A percentile compares a stretch with the other conserved stretches of the same genome.
These are phyloP conservation scores for Nasonia longicornis DNA, from an alignment of 1,140 invertebrate genomes.

Conservation along the genomic window DNA sequence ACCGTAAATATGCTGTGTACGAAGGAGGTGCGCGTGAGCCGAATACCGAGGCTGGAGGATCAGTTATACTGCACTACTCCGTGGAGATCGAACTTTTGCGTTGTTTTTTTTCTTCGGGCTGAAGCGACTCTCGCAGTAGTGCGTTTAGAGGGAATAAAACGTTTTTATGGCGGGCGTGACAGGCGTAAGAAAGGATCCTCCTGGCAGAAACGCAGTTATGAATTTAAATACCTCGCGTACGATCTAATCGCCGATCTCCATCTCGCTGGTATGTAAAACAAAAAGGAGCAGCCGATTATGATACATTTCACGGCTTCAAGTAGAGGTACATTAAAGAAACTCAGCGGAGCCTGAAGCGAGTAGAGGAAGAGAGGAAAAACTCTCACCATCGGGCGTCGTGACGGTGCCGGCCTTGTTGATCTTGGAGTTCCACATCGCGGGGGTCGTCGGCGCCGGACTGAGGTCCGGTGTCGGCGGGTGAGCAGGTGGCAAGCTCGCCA, in stretches of 20 bases:
- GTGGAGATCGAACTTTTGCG: no score
- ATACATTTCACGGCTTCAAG: no score
- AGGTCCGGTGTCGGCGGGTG: slow-evolving; percentile 67
- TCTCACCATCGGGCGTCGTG: slow-evolving; percentile 74
- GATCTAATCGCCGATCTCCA: no score
- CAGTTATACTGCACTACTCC: no score
- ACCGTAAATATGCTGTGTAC: background rate
- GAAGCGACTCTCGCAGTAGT: background rate
- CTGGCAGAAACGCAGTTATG: background rate
- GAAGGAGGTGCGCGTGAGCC: background rate
- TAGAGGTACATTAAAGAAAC: background rate
- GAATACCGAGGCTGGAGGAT: background rate
- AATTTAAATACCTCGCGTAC: background rate
- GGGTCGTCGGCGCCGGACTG: slow-evolving; percentile 63
- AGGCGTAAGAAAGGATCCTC: background rate
- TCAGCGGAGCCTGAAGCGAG: background rate
- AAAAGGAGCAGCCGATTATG: no score
- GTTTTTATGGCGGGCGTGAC: no score
- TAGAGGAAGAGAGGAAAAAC: slow-evolving; percentile 46
- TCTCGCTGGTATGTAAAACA: no score
- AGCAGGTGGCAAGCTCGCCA: slow-evolving; percentile 56
- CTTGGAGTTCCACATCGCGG: slow-evolving; percentile 71
- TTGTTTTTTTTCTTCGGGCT: background rate
- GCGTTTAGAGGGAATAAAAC: background rate
- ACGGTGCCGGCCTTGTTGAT: slow-evolving; percentile 72